These are phyloP conservation scores for Hesperia comma DNA, from an alignment of 2,888 invertebrate genomes.

Conservation along the genomic window DNA sequence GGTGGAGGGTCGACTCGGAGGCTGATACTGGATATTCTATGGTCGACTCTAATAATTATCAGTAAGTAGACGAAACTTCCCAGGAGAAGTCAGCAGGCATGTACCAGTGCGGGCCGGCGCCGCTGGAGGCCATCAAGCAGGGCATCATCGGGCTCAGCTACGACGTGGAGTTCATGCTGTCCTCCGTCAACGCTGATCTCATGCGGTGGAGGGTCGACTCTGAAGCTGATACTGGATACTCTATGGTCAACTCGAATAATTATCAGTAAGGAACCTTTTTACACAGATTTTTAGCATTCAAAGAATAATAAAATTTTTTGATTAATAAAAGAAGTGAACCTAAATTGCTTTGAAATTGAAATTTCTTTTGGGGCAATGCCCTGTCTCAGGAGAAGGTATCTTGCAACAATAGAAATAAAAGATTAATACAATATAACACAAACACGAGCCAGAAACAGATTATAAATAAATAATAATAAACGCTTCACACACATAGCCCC, in stretches of 20 bases:
- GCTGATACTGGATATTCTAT: constrained; percentile 86
- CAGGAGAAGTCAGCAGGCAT: constrained; percentile 89
- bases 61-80: constrained; percentile 92
- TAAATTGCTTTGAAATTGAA: too few relatives aligned
- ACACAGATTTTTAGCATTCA: not conserved
- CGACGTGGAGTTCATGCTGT: constrained; percentile 90
- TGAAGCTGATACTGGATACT: constrained; percentile 85
- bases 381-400: too few relatives aligned
- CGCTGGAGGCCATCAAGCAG: constrained; percentile 89
- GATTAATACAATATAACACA: too few relatives aligned
- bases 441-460: too few relatives aligned
- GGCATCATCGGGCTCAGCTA: constrained; percentile 89
- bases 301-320: too few relatives aligned
- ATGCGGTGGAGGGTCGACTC: constrained; percentile 90
- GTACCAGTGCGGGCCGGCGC: constrained; percentile 92
- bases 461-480: too few relatives aligned
- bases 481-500: too few relatives aligned
- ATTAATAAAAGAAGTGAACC: too few relatives aligned
- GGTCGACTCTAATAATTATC: constrained; percentile 89
- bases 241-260: constrained; percentile 88
- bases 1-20: constrained; percentile 88
- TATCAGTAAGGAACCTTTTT: constrained; percentile 84
- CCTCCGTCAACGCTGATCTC: constrained; percentile 93
- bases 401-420: too few relatives aligned
- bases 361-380: too few relatives aligned